phyloP scores from a whole-genome alignment of 37 sponge, comb jelly and placozoan genomes.

The Amphimedon queenslandica region DNA sequence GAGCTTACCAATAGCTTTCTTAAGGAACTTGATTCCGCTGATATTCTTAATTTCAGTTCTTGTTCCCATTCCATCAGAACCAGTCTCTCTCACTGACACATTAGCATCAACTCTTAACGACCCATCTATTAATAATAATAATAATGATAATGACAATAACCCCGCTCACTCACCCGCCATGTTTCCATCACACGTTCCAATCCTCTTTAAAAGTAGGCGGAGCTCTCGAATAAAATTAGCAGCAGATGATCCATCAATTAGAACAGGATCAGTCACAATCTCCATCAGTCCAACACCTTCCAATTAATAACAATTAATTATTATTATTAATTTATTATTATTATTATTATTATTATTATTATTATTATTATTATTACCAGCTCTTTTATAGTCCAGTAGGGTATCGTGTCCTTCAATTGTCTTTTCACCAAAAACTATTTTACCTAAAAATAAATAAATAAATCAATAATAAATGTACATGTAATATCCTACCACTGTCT shows the following conservation, averaged over 20 bases:
- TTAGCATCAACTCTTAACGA: slow-evolving; percentile 74
- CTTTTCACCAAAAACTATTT: too few relatives aligned
- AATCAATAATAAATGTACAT: neutral
- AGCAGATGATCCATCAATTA: slow-evolving; percentile 49
- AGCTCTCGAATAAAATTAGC: slow-evolving; percentile 51
- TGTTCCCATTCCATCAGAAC: slow-evolving; percentile 11
- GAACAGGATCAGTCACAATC: slow-evolving; percentile 62
- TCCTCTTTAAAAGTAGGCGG: slow-evolving; percentile 23
- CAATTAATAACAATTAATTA: neutral
- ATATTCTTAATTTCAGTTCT: slow-evolving; percentile 68
- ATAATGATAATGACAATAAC: neutral
- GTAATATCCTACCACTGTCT: slow-evolving; percentile 41
- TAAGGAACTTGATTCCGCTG: slow-evolving; percentile 18
- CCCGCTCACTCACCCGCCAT: slow-evolving; percentile 8
- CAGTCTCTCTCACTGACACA: slow-evolving; percentile 38
- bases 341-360: too few relatives aligned
- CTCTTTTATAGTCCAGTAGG: slow-evolving; percentile 56
- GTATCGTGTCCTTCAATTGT: slow-evolving; percentile 1
- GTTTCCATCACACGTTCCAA: slow-evolving; percentile 56
- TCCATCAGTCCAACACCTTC: slow-evolving; percentile 71
- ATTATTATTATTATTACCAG: slow-evolving; percentile 25
- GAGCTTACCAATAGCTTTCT: slow-evolving; percentile 47
- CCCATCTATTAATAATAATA: slow-evolving; percentile 17
- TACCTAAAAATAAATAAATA: too few relatives aligned
- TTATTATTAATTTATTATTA: too few relatives aligned